Base-by-base conservation (phyloP, 1,140 invertebrate genomes). In the Platyscapa corneri region DNA sequence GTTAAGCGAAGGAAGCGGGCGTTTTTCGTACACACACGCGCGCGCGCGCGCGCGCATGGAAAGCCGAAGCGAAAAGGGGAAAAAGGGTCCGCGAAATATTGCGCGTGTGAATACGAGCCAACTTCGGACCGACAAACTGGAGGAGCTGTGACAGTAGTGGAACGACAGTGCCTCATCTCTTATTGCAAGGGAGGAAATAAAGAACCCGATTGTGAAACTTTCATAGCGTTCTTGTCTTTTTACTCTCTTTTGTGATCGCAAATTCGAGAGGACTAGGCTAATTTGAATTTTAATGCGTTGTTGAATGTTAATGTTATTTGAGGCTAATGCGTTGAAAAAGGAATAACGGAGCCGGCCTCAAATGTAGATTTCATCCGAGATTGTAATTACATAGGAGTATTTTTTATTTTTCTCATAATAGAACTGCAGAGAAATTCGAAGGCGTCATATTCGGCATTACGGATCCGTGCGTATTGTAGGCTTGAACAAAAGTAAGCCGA, bases 1-100 rank as follows among this genome's bases (percentile, higher is more conserved):
- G 74, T 46, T 60, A 60, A 60, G 53, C 46, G 65, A 79, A 79
- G 83, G 83, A 84, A 67, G 65, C 83, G 77, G 67, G 77, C 77
- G 77, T 74, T 60, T 34, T 37, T 34, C 39, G 60, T 12, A 34
- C 23, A 39, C 12, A 3, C 18, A 49, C 3, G n/a, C n/a, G n/a
- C n/a, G n/a, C 39, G 60, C 23, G 39, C 23, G 60, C 12, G 7
- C 18, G 60, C 3, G 64, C 12, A 16, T 3, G 32, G 39, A 32
- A 32, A 34, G 30, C 75, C 16, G 14, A 8, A 23, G 7, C 39
- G 20, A 27, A 34, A n/a, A 75, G 12, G 42, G 42, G 39, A 80
- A 60, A 67, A 80, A 80, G 78, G 78, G 78, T 82, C 65, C 27
- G 80, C 70, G 32, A 74, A 82, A 56, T 65, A 27, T 72, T 32